A percentile compares a stretch with the other conserved stretches of the same genome.
Conservation (phyloP, 2,113 vertebrate species). For the Callocephalon fimbriatum region DNA sequence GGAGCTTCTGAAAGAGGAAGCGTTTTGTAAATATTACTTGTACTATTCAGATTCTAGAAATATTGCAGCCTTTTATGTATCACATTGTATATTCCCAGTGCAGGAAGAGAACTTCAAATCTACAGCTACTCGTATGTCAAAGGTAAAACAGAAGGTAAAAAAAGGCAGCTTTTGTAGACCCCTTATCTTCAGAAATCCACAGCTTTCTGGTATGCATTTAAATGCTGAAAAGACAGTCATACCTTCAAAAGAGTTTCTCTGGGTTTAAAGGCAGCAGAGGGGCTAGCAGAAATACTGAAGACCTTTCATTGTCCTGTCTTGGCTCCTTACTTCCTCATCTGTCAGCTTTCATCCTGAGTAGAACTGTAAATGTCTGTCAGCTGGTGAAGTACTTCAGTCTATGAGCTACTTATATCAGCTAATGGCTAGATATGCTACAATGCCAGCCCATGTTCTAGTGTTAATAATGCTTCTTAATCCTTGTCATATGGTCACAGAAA, state of each 20-base stretch:
- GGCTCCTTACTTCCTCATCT: neutral
- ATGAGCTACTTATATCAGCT: neutral
- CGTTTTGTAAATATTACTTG: neutral
- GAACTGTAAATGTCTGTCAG: neutral
- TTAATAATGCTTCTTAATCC: neutral
- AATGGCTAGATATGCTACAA: neutral
- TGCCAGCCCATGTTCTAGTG: neutral
- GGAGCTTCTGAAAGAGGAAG: neutral
- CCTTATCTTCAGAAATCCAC: neutral
- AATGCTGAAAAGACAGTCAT: rapidly evolving
- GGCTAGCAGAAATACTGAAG: neutral
- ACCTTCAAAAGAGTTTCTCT: neutral
- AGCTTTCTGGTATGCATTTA: neutral
- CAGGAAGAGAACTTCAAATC: neutral
- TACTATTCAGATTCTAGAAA: neutral
- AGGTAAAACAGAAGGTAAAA: neutral
- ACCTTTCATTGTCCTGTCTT: neutral
- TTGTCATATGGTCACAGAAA: neutral
- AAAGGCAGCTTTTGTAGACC: neutral
- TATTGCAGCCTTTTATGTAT: neutral
- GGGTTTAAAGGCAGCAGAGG: neutral
- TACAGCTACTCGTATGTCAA: neutral
- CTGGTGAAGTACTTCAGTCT: neutral
- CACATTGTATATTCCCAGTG: neutral
- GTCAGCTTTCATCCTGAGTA: neutral